Evolutionary conservation across 2,888 invertebrate genomes (phyloP).

Genomic region (Boloria selene): DNA sequence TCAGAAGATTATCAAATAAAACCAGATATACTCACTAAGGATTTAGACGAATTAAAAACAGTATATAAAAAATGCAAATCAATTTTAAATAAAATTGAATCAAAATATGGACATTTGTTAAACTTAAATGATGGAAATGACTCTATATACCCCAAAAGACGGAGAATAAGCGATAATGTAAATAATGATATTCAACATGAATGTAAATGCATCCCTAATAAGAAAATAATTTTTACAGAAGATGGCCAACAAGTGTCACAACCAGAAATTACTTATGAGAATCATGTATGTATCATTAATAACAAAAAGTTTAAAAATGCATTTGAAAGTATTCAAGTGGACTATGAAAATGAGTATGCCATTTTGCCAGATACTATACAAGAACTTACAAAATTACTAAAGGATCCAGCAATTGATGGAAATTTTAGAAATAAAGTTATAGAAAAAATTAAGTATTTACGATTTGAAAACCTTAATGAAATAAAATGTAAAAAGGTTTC

Average conservation of each 20-base stretch:
- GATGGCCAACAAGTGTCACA: slow-evolving; percentile 55
- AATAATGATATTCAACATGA: slow-evolving; percentile 36
- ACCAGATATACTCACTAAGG: slow-evolving; percentile 50
- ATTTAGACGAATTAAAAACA: slow-evolving; percentile 60
- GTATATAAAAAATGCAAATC: slow-evolving; percentile 66
- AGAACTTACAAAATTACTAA: slow-evolving; percentile 54
- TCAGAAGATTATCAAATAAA: slow-evolving; percentile 18
- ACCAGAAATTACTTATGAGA: slow-evolving; percentile 45
- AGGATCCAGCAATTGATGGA: slow-evolving; percentile 49
- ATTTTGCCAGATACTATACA: slow-evolving; percentile 56
- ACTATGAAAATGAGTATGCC: slow-evolving; percentile 46
- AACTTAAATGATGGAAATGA: slow-evolving; percentile 44
- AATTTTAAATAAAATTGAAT: slow-evolving; percentile 64
- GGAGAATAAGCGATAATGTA: slow-evolving; percentile 22
- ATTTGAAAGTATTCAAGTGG: slow-evolving; percentile 51
- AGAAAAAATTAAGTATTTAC: slow-evolving; percentile 56
- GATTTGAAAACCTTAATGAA: slow-evolving; percentile 55
- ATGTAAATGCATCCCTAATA: slow-evolving; percentile 60
- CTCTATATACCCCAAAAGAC: slow-evolving; percentile 33
- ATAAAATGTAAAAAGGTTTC: slow-evolving; percentile 57
- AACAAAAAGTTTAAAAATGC: slow-evolving; percentile 24
- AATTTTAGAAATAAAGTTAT: slow-evolving; percentile 57
- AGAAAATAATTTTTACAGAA: slow-evolving; percentile 70
- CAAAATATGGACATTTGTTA: slow-evolving; percentile 70
- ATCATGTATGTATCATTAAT: slow-evolving; percentile 62